These are phyloP conservation scores for Harpalus rufipes DNA, from an alignment of 2,888 invertebrate species.

Conservation along the genomic window DNA sequence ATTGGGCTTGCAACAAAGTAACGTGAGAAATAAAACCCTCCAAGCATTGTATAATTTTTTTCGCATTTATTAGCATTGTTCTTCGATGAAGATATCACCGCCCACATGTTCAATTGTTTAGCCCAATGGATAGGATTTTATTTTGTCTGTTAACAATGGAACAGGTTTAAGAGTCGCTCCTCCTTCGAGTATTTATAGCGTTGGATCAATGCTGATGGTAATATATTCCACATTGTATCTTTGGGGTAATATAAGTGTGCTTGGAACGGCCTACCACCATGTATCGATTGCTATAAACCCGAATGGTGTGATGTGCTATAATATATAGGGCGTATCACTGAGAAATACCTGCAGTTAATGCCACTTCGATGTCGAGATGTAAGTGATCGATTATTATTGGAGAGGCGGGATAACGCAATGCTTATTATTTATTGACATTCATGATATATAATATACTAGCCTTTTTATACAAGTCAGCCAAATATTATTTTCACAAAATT, in stretches of 20 bases:
- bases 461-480: not conserved
- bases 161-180: not conserved
- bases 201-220: conserved; percentile 35
- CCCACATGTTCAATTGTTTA: conserved; percentile 43
- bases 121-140: not conserved
- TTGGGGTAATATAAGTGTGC: conserved; percentile 45
- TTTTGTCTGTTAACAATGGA: not conserved
- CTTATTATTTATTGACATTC: conserved; percentile 44
- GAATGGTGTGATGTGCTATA: conserved; percentile 61
- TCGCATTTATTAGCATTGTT: not conserved
- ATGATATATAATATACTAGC: not conserved
- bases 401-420: conserved; percentile 3
- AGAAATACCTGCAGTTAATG: conserved; percentile 41
- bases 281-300: conserved; percentile 61
- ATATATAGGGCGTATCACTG: conserved; percentile 45
- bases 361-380: conserved; percentile 21
- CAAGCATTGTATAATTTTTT: too few species aligned
- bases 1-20: too few species aligned
- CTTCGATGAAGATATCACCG: conserved; percentile 16
- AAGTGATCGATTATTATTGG: conserved; percentile 50
- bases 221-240: conserved; percentile 50
- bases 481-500: not conserved
- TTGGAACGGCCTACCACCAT: conserved; percentile 50
- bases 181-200: conserved; percentile 3
- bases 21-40: too few species aligned